These are phyloP conservation scores for Apus apus DNA, from an alignment of 2,113 vertebrate species.

Conservation along the genomic window DNA sequence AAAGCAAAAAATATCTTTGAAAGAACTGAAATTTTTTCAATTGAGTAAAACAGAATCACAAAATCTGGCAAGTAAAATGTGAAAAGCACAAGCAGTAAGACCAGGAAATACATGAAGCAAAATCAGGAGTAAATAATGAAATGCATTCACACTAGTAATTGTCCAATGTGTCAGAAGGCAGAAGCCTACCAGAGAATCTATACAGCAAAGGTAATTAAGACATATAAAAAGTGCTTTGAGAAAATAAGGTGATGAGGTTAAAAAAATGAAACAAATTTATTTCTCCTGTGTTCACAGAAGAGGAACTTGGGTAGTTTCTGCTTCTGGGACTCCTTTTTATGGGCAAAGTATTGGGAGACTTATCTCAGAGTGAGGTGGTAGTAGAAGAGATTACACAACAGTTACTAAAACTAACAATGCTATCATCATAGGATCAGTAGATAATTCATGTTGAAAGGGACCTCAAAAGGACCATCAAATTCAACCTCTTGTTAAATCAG, in stretches of 20 bases:
- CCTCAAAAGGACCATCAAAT: background rate
- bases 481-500: background rate
- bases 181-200: conserved; percentile 5
- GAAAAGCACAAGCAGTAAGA: background rate
- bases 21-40: background rate
- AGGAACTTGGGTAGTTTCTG: background rate
- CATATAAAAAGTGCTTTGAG: background rate
- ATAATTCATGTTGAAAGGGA: background rate
- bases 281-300: background rate
- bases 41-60: background rate
- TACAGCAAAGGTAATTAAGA: conserved; percentile 29
- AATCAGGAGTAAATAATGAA: background rate
- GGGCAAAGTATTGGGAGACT: background rate
- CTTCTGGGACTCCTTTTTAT: background rate
- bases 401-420: background rate
- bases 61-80: background rate
- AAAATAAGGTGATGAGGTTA: conserved; percentile 1
- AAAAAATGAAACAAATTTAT: background rate
- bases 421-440: background rate
- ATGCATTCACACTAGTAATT: background rate
- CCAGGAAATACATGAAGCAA: background rate
- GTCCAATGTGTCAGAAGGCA: background rate
- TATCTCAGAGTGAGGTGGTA: background rate
- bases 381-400: background rate
- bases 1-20: background rate